Evolutionary conservation across 2,113 vertebrate species (phyloP).

Genomic region (Corythaeola cristata): DNA sequence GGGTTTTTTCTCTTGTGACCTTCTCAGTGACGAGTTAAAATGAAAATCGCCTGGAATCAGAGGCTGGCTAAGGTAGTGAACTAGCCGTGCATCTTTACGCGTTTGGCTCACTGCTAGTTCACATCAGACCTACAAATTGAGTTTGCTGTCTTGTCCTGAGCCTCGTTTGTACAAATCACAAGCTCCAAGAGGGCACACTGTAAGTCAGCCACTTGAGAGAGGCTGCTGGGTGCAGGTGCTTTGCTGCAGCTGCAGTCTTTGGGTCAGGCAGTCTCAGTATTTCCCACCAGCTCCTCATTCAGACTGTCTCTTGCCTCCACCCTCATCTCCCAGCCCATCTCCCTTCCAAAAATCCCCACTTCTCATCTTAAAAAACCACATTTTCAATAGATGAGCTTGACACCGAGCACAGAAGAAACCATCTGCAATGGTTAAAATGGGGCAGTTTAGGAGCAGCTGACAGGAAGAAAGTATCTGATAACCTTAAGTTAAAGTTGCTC

Average conservation of each 20-base stretch:
- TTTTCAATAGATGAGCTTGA: neutral
- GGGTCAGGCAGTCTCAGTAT: neutral
- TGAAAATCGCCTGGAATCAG: neutral
- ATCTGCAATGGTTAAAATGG: neutral
- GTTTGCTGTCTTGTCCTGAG: neutral
- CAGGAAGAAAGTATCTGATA: neutral
- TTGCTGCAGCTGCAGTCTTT: neutral
- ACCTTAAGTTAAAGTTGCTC: neutral
- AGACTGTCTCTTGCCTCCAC: neutral
- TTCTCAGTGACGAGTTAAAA: neutral
- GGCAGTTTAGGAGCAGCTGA: neutral
- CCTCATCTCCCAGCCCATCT: neutral
- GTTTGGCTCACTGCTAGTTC: neutral
- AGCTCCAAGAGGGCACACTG: neutral
- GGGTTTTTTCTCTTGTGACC: neutral
- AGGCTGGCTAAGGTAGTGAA: neutral
- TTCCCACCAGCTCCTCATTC: neutral
- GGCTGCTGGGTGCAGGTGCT: neutral
- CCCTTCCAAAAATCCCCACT: neutral
- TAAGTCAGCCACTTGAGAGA: rapidly evolving
- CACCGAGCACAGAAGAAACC: neutral
- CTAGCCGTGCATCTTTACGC: neutral
- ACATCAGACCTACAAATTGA: neutral
- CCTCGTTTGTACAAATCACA: neutral
- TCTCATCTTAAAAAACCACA: neutral